Base-by-base conservation (phyloP, 2,888 invertebrate species). In the Esperia sulphurella region DNA sequence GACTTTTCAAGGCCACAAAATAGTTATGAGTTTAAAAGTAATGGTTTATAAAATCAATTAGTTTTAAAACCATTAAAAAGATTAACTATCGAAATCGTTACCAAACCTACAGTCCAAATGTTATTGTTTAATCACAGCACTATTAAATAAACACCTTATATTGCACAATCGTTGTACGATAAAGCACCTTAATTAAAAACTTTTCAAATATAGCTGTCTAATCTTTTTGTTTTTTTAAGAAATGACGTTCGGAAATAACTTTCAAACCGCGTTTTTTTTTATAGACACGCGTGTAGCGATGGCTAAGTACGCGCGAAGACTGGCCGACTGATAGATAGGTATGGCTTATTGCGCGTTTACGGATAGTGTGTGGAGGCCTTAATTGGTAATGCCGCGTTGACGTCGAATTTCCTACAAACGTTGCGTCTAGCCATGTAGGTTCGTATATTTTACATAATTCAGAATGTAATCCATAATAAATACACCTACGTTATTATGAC, bases 221-320 rank as follows among this genome's bases (percentile, higher is more conserved):
- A 31, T 10, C 8, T 31, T 9, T 2, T 31, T 8, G 1, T 31
- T 31, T 9, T 2, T 31, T 8, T 9, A 31, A 31, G 8, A 31
- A 7, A 7, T 30, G 8, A 38, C n/a, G 7, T 6, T 10, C 38
- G 12, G 14, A 39, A 38, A 39, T 39, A 8, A n/a, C n/a, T 38
- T 41, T 40, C 4, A 14, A 40, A 14, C 29, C 12, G 12, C 12
- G 13, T 9, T 28, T n/a, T 30, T 54, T 54, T 60, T 54, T 55
- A 54, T 63, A 53, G 55, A 59, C 57, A 56, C 77, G 73, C 82
- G 79, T 71, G 70, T 69, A 55, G 49, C 59, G 46, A 53, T 51
- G 55, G 48, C 70, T 65, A 71, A 61, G 52, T 74, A 63, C 75
- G 79, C 79, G 71, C 59, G 46, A 62, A 73, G 71, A 85, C 85